Evolutionary conservation across 2,797 vertebrate genomes (phyloP), one percentile per base, ranked within the genome.

Genomic region (Siniperca scherzeri): DNA sequence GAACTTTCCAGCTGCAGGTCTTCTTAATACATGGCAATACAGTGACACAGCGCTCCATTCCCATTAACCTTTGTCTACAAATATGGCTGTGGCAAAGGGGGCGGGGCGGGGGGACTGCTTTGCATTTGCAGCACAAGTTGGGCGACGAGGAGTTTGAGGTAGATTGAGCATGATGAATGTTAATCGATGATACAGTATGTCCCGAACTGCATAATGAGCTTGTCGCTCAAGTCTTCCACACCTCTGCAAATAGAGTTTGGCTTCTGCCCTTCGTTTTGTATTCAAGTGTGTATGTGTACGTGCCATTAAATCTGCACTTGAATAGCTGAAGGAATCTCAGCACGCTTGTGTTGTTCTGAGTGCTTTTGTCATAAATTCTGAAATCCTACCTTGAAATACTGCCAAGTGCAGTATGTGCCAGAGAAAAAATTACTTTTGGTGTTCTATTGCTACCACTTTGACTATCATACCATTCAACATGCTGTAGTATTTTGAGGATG

Each of bases 151-250:
- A 82, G 81, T 91, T 89, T 82, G 90, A 93, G 90, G 85, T 88
- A 94, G 94, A 94, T 92, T 90, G 91, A 92, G 93, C 89, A 87
- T 94, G 94, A 95, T 95, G 92, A 95, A 94, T 94, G 94, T 91
- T 94, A 94, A 94, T 95, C 90, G 85, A 92, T 93, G 92, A 91
- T 92, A 94, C 92, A 93, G 89, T 92, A 91, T 81, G 89, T 89
- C 83, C 86, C 60, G 33, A 89, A 92, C 89, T 93, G 88, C 90
- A 91, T 92, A 94, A 94, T 92, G 89, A 90, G 89, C 83, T 85
- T 80, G 88, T 83, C 89, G 89, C 82, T 87, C 86, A 87, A 91
- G 90, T 81, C 80, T 77, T 84, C 62, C 69, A 71, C 84, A 89
- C 82, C 78, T 87, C 82, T 70, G 81, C 84, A 92, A 90, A 94